phyloP scores from a whole-genome alignment of 2,113 vertebrate genomes.

The Cebus imitator region DNA sequence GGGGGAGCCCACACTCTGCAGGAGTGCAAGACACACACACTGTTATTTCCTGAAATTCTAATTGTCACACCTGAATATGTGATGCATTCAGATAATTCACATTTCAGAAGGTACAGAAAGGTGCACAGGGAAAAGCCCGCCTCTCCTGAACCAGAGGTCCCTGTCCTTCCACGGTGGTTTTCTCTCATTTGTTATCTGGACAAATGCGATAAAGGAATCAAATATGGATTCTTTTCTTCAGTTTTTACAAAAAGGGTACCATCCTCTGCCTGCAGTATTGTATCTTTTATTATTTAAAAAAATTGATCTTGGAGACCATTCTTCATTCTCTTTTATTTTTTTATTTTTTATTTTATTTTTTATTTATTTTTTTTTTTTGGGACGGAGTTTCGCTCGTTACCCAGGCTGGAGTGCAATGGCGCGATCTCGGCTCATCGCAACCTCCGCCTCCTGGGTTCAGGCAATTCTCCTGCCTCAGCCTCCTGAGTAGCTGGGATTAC shows the following conservation, averaged over 20 bases:
- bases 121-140: not conserved
- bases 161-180: not conserved
- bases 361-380: rapidly evolving
- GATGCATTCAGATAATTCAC: not conserved
- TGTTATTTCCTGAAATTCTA: not conserved
- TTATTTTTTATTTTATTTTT: too few relatives aligned
- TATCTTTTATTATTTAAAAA: not conserved
- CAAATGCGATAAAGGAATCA: not conserved
- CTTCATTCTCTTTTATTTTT: not conserved
- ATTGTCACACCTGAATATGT: not conserved
- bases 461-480: too few relatives aligned
- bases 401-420: too few relatives aligned
- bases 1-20: not conserved
- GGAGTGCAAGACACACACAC: not conserved
- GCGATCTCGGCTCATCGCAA: too few relatives aligned
- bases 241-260: rapidly evolving
- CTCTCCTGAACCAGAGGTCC: not conserved
- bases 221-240: not conserved
- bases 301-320: not conserved
- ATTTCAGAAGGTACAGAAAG: not conserved
- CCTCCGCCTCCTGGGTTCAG: too few relatives aligned
- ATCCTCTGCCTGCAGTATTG: too few relatives aligned
- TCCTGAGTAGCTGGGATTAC: too few relatives aligned
- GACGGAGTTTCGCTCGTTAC: too few relatives aligned
- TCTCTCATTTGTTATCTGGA: not conserved